phyloP scores from a whole-genome alignment of 2,113 vertebrate genomes.

The Gobiocypris rarus region DNA sequence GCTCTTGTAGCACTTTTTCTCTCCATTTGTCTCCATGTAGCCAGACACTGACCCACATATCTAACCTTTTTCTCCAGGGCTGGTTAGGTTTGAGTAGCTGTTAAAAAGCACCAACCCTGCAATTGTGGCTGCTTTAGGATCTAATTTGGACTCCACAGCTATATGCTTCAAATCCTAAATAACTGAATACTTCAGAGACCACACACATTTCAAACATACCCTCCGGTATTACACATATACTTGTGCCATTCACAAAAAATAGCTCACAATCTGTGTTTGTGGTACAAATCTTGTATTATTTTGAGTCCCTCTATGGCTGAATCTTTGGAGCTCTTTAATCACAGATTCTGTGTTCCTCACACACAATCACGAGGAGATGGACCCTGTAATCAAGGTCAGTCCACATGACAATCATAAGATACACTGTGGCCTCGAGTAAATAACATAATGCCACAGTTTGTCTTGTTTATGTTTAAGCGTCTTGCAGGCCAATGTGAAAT shows the following conservation, averaged over 20 bases:
- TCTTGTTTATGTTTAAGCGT: not conserved
- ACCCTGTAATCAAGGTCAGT: conserved; percentile 37
- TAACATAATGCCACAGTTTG: conserved; percentile 9
- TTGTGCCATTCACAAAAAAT: conserved; percentile 12
- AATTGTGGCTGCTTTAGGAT: conserved; percentile 33
- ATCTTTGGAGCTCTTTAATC: conserved; percentile 33
- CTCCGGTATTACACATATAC: not conserved
- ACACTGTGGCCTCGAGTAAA: conserved; percentile 8
- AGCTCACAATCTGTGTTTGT: not conserved
- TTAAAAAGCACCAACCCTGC: conserved; percentile 32
- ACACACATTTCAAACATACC: not conserved
- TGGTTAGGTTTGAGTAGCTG: not conserved
- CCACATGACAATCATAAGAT: conserved; percentile 42
- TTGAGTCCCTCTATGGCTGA: not conserved
- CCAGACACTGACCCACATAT: conserved; percentile 9
- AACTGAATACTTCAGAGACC: not conserved
- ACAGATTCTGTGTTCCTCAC: conserved; percentile 4
- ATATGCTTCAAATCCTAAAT: conserved; percentile 21
- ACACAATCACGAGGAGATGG: conserved; percentile 28
- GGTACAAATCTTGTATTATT: not conserved
- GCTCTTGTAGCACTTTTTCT: conserved; percentile 28
- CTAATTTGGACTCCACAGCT: conserved; percentile 38
- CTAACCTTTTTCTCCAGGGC: conserved; percentile 30
- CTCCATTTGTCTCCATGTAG: not conserved
- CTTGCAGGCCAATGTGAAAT: not conserved